These are phyloP conservation scores for Dryadula phaetusa DNA, from an alignment of 2,888 invertebrate genomes.

Conservation along the genomic window DNA sequence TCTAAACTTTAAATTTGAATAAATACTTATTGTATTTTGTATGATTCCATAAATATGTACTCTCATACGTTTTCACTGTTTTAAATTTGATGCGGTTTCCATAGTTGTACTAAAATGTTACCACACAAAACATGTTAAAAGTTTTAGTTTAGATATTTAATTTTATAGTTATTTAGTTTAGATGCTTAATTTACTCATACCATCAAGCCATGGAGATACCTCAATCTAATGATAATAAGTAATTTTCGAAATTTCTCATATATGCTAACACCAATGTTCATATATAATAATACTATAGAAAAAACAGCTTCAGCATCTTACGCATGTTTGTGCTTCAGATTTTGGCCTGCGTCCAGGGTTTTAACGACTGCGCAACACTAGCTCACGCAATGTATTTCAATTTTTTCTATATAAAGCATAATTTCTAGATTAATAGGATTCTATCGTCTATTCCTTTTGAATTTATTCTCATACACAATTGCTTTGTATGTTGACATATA, in stretches of 20 bases:
- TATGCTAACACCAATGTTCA: background rate
- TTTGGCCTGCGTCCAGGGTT: conserved; percentile 56
- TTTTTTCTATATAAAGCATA: conserved; percentile 22
- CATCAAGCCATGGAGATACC: too few relatives aligned
- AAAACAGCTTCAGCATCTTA: conserved; percentile 27
- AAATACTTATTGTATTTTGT: too few relatives aligned
- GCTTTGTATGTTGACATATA: background rate
- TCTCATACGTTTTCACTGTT: background rate
- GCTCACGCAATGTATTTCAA: conserved; percentile 23
- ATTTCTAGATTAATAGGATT: conserved; percentile 14
- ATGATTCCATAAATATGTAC: too few relatives aligned
- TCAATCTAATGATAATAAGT: too few relatives aligned
- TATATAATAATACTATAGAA: conserved; percentile 8
- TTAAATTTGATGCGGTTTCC: background rate
- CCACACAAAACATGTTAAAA: too few relatives aligned
- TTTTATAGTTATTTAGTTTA: too few relatives aligned
- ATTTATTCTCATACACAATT: background rate
- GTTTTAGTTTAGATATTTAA: too few relatives aligned
- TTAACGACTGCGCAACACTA: conserved; percentile 50
- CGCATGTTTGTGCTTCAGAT: conserved; percentile 39
- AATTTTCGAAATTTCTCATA: background rate
- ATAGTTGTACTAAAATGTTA: background rate
- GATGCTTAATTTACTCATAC: too few relatives aligned
- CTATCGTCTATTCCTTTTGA: background rate
- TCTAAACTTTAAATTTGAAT: too few relatives aligned